A percentile compares a stretch with the other conserved stretches of the same genome.
Conservation (phyloP, 1,140 invertebrate species). For the Aethina tumida region DNA sequence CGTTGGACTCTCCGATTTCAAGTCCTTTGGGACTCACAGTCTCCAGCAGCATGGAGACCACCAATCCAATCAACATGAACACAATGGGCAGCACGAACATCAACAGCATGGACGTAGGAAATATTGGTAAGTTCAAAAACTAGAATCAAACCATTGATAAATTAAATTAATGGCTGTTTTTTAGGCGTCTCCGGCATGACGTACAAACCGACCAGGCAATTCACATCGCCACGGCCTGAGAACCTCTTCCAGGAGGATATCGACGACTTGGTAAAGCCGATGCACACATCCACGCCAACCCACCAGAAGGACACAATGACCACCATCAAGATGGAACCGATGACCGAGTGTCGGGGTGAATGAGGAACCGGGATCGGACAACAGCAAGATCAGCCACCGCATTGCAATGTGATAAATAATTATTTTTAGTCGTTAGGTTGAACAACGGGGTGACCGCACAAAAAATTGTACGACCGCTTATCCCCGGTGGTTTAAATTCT, state of each 20-base stretch:
- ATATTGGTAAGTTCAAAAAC: no score
- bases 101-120: constrained; percentile 37
- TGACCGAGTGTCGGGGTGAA: constrained; percentile 41
- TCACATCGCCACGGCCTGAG: constrained; percentile 49
- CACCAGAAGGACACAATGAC: constrained; percentile 29
- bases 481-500: constrained; percentile 3
- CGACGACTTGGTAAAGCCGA: constrained; percentile 47
- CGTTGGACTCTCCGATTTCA: constrained; percentile 40
- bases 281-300: constrained; percentile 24
- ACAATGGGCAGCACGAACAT: constrained; percentile 35
- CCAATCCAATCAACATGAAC: constrained; percentile 27
- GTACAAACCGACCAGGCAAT: constrained; percentile 50
- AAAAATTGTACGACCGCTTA: no score
- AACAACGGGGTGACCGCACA: no score
- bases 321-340: constrained; percentile 42
- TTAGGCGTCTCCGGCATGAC: constrained; percentile 51
- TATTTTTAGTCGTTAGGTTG: constrained; percentile 22
- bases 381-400: constrained; percentile 7
- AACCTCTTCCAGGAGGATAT: constrained; percentile 52
- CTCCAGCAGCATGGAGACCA: constrained; percentile 31
- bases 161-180: no score
- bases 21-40: constrained; percentile 39
- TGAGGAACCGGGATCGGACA: constrained; percentile 28
- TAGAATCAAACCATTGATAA: no score
- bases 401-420: constrained; percentile 35